A percentile compares a stretch with the other conserved stretches of the same genome.
These are phyloP conservation scores for Catalaphyllia jardinei DNA, from an alignment of 64 coral and sea anemone genomes.

Conservation along the genomic window DNA sequence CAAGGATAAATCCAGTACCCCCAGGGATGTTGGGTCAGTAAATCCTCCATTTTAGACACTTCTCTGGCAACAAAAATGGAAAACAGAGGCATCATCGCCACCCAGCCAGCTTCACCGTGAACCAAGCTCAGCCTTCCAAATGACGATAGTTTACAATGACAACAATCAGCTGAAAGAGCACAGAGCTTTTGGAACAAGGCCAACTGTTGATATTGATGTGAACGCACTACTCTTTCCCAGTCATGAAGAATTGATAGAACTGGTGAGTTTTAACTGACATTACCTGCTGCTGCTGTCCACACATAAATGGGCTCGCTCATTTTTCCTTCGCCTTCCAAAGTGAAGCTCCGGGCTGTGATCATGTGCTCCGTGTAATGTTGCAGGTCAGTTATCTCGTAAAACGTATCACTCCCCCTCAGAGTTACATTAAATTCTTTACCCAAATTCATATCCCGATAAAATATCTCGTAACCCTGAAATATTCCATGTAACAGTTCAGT, in stretches of 20 bases:
- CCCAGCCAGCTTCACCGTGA: too few relatives aligned
- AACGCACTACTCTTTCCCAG: too few relatives aligned
- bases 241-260: too few relatives aligned
- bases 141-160: too few relatives aligned
- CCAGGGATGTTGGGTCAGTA: not conserved
- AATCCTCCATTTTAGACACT: not conserved
- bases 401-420: not conserved
- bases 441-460: slow-evolving; percentile 6
- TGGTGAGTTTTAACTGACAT: too few relatives aligned
- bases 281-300: slow-evolving; percentile 23
- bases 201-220: too few relatives aligned
- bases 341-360: slow-evolving; percentile 11
- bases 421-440: slow-evolving; percentile 1
- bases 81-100: too few relatives aligned
- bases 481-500: not conserved
- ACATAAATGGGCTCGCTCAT: slow-evolving; percentile 3
- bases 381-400: slow-evolving; percentile 24
- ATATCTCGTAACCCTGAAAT: slow-evolving; percentile 42
- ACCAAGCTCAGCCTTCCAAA: too few relatives aligned
- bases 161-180: too few relatives aligned
- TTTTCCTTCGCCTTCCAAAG: slow-evolving; percentile 30
- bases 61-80: not conserved
- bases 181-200: too few relatives aligned
- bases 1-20: too few relatives aligned
- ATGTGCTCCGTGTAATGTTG: slow-evolving; percentile 1